These are phyloP conservation scores for Carpatolechia fugitivella DNA, from an alignment of 2,888 invertebrate genomes.

Conservation along the genomic window DNA sequence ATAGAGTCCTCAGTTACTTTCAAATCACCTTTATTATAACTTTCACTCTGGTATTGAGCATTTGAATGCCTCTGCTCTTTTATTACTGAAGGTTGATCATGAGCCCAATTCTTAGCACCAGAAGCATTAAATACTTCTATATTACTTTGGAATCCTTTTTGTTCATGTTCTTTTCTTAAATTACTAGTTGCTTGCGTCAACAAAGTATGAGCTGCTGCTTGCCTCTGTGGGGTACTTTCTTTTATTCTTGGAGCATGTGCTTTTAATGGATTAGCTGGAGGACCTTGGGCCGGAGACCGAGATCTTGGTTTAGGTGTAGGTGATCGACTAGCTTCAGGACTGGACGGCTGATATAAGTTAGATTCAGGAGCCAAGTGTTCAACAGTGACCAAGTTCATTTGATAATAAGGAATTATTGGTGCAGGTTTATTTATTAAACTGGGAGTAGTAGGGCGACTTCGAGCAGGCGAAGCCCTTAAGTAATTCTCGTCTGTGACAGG, in stretches of 20 bases:
- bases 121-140: slow-evolving; percentile 50
- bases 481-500: slow-evolving; percentile 79
- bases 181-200: slow-evolving; percentile 53
- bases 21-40: slow-evolving; percentile 60
- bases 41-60: slow-evolving; percentile 69
- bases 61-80: slow-evolving; percentile 73
- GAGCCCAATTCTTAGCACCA: slow-evolving; percentile 47
- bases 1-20: slow-evolving; percentile 61
- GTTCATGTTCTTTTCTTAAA: slow-evolving; percentile 64
- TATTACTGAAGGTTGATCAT: slow-evolving; percentile 65
- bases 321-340: slow-evolving; percentile 80
- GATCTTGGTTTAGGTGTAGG: slow-evolving; percentile 82
- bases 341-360: slow-evolving; percentile 80
- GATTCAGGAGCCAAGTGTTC: slow-evolving; percentile 80
- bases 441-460: slow-evolving; percentile 82
- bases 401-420: slow-evolving; percentile 87
- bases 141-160: slow-evolving; percentile 58
- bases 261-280: slow-evolving; percentile 83
- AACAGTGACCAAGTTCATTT: slow-evolving; percentile 86
- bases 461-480: slow-evolving; percentile 74
- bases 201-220: slow-evolving; percentile 51
- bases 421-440: slow-evolving; percentile 87
- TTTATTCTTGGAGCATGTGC: slow-evolving; percentile 82
- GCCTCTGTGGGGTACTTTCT: slow-evolving; percentile 66
- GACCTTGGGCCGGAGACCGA: slow-evolving; percentile 85